Conservation (phyloP, 2,797 vertebrate species). For the Fratercula arctica region DNA sequence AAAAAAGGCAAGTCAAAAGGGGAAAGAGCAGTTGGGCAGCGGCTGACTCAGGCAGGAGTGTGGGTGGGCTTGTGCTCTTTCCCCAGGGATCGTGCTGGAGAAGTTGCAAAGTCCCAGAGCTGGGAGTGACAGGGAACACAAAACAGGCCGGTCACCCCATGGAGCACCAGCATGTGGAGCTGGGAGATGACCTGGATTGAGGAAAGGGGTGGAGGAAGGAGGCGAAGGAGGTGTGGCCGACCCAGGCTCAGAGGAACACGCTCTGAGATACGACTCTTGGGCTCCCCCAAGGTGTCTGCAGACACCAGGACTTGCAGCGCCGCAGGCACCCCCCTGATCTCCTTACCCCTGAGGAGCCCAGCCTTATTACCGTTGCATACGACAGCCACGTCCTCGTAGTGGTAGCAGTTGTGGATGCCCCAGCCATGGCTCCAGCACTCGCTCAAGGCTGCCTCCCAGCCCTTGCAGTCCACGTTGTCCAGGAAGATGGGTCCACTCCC, state of each 20-base stretch:
- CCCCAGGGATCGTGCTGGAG: background rate
- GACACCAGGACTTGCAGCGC: background rate
- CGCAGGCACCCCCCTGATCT: rapidly evolving
- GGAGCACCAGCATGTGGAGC: background rate
- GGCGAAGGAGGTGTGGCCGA: background rate
- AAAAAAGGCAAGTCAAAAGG: background rate
- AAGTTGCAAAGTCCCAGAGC: background rate
- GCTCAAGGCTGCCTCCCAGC: conserved; percentile 84
- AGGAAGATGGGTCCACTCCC: conserved; percentile 87
- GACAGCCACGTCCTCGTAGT: conserved; percentile 94
- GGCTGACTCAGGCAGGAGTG: background rate
- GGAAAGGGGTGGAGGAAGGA: background rate
- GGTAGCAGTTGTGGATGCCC: conserved; percentile 97
- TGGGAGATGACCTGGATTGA: background rate
- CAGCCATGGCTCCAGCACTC: conserved; percentile 90
- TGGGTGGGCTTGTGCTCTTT: background rate
- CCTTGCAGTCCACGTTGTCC: conserved; percentile 94
- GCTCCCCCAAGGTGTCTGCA: background rate
- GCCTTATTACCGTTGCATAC: conserved; percentile 84
- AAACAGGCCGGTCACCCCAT: background rate
- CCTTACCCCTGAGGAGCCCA: background rate
- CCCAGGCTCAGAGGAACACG: background rate
- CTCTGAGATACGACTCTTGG: background rate
- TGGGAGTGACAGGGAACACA: background rate
- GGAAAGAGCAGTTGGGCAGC: conserved; percentile 14